Percentiles rank a stretch among this genome's conserved stretches.
Conservation (phyloP, 2,113 vertebrate genomes). For the Tichodroma muraria region DNA sequence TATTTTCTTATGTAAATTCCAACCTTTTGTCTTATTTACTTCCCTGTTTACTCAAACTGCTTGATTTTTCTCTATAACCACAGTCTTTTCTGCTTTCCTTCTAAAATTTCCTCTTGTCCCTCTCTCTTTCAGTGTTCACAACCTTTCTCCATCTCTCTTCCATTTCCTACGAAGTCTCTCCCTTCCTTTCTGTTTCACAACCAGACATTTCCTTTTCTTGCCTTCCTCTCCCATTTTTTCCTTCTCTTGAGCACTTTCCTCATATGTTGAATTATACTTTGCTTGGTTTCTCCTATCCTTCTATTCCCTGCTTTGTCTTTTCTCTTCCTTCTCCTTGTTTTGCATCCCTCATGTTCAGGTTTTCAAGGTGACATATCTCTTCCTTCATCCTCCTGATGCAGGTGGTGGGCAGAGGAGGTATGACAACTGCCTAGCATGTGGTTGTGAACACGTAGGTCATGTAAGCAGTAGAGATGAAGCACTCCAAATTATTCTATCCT, state of each 20-base stretch:
- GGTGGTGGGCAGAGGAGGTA: not conserved
- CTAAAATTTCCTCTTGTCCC: not conserved
- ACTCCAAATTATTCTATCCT: not conserved
- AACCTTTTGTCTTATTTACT: not conserved
- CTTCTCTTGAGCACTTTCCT: not conserved
- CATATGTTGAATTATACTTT: not conserved
- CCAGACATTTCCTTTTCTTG: not conserved
- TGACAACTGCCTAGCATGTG: not conserved
- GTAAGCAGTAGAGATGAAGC: not conserved
- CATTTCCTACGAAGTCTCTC: not conserved
- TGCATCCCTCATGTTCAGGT: not conserved
- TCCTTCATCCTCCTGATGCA: not conserved
- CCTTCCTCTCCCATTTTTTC: not conserved
- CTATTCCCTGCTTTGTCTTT: not conserved
- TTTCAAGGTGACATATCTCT: not conserved
- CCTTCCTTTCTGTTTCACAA: not conserved
- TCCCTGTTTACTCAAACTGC: not conserved
- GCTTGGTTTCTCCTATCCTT: not conserved
- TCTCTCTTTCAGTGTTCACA: not conserved
- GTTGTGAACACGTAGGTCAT: accelerated
- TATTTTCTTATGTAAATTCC: not conserved
- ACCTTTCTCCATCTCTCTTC: not conserved
- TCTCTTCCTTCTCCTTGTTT: not conserved
- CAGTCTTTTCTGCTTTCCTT: not conserved
- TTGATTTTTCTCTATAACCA: not conserved